Conservation (phyloP, 1,140 invertebrate species). For the Zaprionus lachaisei region DNA sequence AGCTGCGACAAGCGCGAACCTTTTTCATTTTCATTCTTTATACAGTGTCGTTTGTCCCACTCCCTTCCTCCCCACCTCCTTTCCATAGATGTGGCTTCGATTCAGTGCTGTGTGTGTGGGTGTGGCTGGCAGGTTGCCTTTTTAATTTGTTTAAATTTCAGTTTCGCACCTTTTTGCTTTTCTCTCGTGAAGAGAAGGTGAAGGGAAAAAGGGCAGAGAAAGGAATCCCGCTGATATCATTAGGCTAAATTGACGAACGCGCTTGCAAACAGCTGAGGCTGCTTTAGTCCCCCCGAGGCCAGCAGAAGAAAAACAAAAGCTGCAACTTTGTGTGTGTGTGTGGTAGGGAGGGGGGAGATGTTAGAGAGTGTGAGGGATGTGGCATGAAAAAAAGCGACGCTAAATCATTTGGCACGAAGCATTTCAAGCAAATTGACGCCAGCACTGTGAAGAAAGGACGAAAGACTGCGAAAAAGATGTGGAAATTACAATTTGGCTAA, state of each 20-base stretch:
- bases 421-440: conserved; percentile 80
- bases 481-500: conserved; percentile 80
- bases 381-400: conserved; percentile 56
- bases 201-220: background rate
- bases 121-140: conserved; percentile 57
- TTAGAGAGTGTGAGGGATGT: background rate
- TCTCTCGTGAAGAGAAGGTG: background rate
- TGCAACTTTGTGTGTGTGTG: conserved; percentile 48
- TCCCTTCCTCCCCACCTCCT: background rate
- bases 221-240: conserved; percentile 65
- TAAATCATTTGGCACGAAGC: conserved; percentile 80
- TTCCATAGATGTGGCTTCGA: conserved; percentile 11
- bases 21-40: conserved; percentile 28
- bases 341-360: background rate
- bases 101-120: conserved; percentile 5
- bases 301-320: conserved; percentile 66
- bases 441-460: conserved; percentile 22
- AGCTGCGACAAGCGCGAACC: conserved; percentile 51
- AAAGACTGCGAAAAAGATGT: conserved; percentile 53
- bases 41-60: background rate
- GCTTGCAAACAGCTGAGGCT: conserved; percentile 75
- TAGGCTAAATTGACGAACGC: conserved; percentile 77
- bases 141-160: conserved; percentile 83
- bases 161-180: conserved; percentile 75
- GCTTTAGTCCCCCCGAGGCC: conserved; percentile 26